Base-by-base conservation (phyloP, 2,797 vertebrate genomes). In the Mormyrops boulengeri region DNA sequence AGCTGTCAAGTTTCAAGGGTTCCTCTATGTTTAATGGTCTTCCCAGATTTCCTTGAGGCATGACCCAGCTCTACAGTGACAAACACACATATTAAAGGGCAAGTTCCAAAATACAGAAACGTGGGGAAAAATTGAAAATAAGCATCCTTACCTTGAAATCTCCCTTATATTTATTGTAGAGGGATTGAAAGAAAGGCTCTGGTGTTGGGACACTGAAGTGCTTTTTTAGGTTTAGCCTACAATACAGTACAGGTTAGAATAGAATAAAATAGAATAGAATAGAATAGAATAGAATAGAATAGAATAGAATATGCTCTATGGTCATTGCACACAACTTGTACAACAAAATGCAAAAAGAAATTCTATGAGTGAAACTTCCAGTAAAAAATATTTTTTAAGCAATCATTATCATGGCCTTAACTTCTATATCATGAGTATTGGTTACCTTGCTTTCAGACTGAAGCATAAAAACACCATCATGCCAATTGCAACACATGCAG, bases 91-190 rank as follows among this genome's bases (percentile, higher is more conserved):
- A 50, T 80, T 69, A 38, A 69, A 30, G 1, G 30, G 91, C 88
- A 0, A 55, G 8, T 89, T 62, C 87, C 86, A 90, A 89, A 34
- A 49, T 88, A 30, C 84, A 55, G 47, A 9, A 52, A 86, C 1
- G 52, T 30, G 34, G 6, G 34, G 5, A 2, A 14, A 62, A 6
- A 38, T 49, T 12, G 7, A 17, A 60, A 17, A 17, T 14, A 50
- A 60, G 11, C 9, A 82, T 6, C 26, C 52, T 12, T 91, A 93
- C 95, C 93, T 93, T 94, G 47, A 95, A 95, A 82, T 95, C 93
- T 88, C 94, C 94, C 38, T 95, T 92, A 84, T 91, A 95, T 87
- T 96, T 93, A 2, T 57, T 91, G 91, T 95, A 95, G 0, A 95
- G 89, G 0, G 91, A 90, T 30, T 94, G 89, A 89, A 96, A 95